Conservation (phyloP, 2,113 vertebrate genomes). For the Macroglossus sobrinus region DNA sequence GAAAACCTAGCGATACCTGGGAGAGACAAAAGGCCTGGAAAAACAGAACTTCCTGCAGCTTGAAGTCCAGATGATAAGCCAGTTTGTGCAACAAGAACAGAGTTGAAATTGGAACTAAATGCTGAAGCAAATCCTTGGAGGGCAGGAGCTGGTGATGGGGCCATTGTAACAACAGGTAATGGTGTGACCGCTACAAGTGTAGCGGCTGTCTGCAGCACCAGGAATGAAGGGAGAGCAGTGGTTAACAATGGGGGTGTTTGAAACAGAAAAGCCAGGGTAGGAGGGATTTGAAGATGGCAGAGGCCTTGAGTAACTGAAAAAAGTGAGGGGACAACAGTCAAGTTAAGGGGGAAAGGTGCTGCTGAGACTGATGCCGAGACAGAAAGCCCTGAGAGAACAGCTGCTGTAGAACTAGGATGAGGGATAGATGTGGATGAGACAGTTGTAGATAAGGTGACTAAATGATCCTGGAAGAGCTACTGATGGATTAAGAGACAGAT, state of each 20-base stretch:
- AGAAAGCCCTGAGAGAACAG: constrained; percentile 87
- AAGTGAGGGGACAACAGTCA: constrained; percentile 89
- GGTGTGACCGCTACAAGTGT: constrained; percentile 91
- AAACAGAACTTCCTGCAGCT: constrained; percentile 89
- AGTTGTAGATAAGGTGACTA: constrained; percentile 73
- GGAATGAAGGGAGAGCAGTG: constrained; percentile 93
- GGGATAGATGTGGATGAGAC: constrained; percentile 71
- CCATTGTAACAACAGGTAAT: constrained; percentile 86
- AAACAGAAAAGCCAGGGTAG: constrained; percentile 92
- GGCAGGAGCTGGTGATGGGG: constrained; percentile 90
- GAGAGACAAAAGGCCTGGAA: constrained; percentile 93
- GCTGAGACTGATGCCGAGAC: constrained; percentile 78
- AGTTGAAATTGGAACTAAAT: constrained; percentile 97
- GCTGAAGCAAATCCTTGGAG: constrained; percentile 96
- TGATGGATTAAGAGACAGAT: constrained; percentile 79
- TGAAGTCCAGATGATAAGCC: constrained; percentile 90
- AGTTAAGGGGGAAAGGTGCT: constrained; percentile 89
- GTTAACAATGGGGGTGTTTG: constrained; percentile 89
- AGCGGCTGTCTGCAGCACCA: constrained; percentile 90
- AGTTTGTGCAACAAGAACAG: constrained; percentile 90
- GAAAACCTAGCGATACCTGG: constrained; percentile 94
- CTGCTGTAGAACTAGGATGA: constrained; percentile 68
- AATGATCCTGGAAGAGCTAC: constrained; percentile 79
- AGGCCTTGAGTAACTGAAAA: constrained; percentile 88
- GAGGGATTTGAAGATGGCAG: constrained; percentile 84